Base-by-base conservation (phyloP, 2,888 invertebrate species). In the Tipula lateralis region DNA sequence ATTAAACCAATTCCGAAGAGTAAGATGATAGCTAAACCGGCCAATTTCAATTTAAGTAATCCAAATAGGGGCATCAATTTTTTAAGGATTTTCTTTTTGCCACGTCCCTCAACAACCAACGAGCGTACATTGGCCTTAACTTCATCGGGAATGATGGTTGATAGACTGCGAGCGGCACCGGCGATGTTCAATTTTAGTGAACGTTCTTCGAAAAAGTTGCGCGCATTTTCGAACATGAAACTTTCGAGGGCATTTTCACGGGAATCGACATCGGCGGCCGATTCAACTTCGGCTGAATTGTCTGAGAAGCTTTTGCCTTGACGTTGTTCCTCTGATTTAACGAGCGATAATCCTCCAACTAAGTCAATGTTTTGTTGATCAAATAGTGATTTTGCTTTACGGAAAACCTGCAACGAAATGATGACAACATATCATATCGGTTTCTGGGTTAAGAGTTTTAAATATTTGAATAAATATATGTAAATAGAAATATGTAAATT, bases 21-120 rank as follows among this genome's bases (percentile, higher is more conserved):
- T 29, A 92, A 90, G 84, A 93, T 89, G 82, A 92, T 90, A 50
- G 91, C 91, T 85, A 93, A 88, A 1, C 91, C 89, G 82, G 91
- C 92, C 86, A 93, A 88, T 88, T 93, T 93, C 87, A 92, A 90
- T 88, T 93, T 93, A 83, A 93, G 90, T 32, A 91, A 92, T 87
- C 93, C 88, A 85, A 93, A 88, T 85, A 93, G 89, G 24, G 93
- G 93, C 86, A 93, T 87, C 83, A 93, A 87, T 86, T 91, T 90
- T 88, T 91, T 91, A 86, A 93, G 85, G 81, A 92, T 87, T 88
- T 90, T 91, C 91, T 92, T 93, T 90, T 92, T 92, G 85, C 92
- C 92, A 87, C 93, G 92, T 80, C 92, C 93, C 91, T 93, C 93
- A 85, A 91, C 91, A 84, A 92, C 90, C 87, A 91, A 88, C 85